A percentile compares a stretch with the other conserved stretches of the same genome.
Evolutionary conservation across 37 sponge, comb jelly and placozoan genomes (phyloP).

Genomic region (Oopsacas minuta): DNA sequence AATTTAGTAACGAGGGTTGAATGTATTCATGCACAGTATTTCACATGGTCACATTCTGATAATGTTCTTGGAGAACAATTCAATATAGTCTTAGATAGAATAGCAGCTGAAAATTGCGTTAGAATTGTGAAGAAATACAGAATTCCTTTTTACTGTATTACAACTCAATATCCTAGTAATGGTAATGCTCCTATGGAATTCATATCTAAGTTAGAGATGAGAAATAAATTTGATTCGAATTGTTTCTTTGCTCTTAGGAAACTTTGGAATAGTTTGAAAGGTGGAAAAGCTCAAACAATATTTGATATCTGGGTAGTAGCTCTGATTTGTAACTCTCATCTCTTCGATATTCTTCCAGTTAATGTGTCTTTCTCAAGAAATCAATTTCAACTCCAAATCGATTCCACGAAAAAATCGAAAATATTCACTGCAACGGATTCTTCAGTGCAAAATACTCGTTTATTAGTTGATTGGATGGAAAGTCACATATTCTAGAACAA

Average conservation of each 20-base stretch:
- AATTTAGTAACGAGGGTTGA: neutral
- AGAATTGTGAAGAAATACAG: neutral
- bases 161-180: neutral
- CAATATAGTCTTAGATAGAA: constrained; percentile 6
- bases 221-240: neutral
- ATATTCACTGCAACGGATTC: neutral
- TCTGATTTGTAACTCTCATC: neutral
- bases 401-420: neutral
- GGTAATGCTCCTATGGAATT: neutral
- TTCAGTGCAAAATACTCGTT: neutral
- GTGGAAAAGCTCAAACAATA: neutral
- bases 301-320: constrained; percentile 2
- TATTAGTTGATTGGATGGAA: neutral
- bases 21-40: neutral
- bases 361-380: neutral
- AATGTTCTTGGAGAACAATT: neutral
- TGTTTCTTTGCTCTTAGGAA: neutral
- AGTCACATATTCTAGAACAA: neutral
- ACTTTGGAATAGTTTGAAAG: neutral
- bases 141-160: constrained; percentile 7
- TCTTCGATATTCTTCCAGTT: neutral
- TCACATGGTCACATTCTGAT: neutral
- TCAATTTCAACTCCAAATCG: neutral
- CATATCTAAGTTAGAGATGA: neutral
- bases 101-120: neutral